Conservation (phyloP, 2,888 invertebrate species). For the Sinotaia quadrata region DNA sequence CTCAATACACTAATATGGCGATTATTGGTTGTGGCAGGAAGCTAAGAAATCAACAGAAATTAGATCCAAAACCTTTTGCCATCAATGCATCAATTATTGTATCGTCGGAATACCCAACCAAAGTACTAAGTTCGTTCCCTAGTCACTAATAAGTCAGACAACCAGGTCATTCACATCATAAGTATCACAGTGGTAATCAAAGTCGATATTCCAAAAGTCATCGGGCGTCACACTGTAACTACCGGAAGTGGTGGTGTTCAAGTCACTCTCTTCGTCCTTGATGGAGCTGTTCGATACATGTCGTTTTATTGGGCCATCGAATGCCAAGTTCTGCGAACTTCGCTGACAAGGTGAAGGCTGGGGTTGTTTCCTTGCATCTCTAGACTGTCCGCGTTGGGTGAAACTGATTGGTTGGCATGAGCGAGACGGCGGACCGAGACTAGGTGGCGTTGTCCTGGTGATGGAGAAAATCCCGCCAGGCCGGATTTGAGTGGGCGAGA, state of each 20-base stretch:
- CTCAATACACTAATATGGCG: too few species aligned
- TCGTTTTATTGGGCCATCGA: neutral
- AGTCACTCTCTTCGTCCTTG: slow-evolving; percentile 34
- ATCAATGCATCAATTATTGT: too few species aligned
- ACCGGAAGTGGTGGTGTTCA: slow-evolving; percentile 42
- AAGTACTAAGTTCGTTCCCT: too few species aligned
- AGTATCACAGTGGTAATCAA: neutral
- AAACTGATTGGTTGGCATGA: too few species aligned
- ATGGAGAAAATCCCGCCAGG: neutral
- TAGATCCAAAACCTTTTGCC: too few species aligned
- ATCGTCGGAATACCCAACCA: too few species aligned
- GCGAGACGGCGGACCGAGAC: neutral
- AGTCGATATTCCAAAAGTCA: too few species aligned
- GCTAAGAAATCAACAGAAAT: too few species aligned
- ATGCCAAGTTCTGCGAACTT: slow-evolving; percentile 5
- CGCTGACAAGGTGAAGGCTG: neutral
- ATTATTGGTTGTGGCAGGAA: too few species aligned
- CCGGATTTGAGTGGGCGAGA: neutral
- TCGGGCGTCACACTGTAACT: slow-evolving; percentile 40
- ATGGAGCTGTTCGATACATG: slow-evolving; percentile 20
- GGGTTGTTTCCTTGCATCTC: slow-evolving; percentile 5
- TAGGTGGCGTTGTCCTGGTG: neutral
- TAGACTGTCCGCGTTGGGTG: neutral
- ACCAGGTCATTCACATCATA: slow-evolving; percentile 7
- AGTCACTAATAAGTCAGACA: neutral